These are phyloP conservation scores for Hepsetus odoe DNA, from an alignment of 2,113 vertebrate genomes.

Conservation along the genomic window DNA sequence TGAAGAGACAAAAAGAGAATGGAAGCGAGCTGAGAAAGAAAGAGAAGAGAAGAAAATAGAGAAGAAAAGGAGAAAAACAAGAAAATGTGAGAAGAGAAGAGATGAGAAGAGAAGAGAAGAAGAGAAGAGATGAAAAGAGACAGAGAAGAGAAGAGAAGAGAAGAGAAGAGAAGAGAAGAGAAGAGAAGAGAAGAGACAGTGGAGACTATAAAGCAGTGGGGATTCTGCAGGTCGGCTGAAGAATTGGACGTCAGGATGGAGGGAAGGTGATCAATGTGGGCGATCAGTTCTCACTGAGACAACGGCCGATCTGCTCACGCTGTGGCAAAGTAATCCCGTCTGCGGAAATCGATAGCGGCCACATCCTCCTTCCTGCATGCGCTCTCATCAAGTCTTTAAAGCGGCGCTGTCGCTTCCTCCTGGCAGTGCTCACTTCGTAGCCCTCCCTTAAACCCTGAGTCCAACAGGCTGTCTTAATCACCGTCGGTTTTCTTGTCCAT, in stretches of 20 bases:
- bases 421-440: background rate
- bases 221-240: background rate
- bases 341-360: constrained; percentile 63
- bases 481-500: too few species aligned
- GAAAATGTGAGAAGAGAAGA: background rate
- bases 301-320: constrained; percentile 56
- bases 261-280: constrained; percentile 60
- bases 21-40: background rate
- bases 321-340: constrained; percentile 58
- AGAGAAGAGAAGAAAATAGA: background rate
- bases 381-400: constrained; percentile 57
- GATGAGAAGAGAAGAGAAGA: background rate
- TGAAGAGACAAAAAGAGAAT: too few species aligned
- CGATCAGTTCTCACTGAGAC: constrained; percentile 52
- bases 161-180: background rate
- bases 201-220: background rate
- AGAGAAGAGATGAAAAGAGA: background rate
- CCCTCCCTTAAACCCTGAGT: constrained; percentile 3
- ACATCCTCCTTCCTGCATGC: constrained; percentile 60
- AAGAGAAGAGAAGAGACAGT: background rate
- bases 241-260: background rate
- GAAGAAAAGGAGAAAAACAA: background rate
- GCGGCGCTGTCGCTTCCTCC: constrained; percentile 55
- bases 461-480: background rate
- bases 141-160: too few species aligned